Base-by-base conservation (phyloP, 2,888 invertebrate species). In the Leptogaster cylindrica region DNA sequence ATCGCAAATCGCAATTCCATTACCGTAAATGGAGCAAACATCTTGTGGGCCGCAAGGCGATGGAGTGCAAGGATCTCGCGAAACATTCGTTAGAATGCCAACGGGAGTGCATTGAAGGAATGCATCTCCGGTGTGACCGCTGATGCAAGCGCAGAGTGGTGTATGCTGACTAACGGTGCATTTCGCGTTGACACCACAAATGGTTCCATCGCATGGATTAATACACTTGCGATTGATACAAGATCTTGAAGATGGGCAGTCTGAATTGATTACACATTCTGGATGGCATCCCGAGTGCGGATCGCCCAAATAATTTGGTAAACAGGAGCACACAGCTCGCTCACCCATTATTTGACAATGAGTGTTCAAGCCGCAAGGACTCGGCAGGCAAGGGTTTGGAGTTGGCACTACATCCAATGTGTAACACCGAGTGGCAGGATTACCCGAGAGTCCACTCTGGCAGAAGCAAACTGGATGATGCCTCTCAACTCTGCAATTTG, bases 391-490 rank as follows among this genome's bases (percentile, higher is more conserved):
- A 4, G 92, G 91, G 75, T 86, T 87, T 72, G 82, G 82, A 51
- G 86, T 85, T 70, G 83, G 84, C 52, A 84, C 79, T 69, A 80
- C 76, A 61, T 84, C 84, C 39, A 83, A 80, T 46, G 85, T 83
- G 73, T 86, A 87, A 77, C 93, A 93, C 73, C 88, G 86, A 58
- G 88, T 83, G 36, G 89, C 83, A 18, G 93, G 93, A 82, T 93
- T 92, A 50, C 93, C 93, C 44, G 87, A 86, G 48, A 89, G 83
- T 18, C 89, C 90, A 61, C 84, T 81, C 74, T 87, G 84, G 76
- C 93, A 93, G 6, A 86, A 85, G 78, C 93, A 93, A 4, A 91
- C 85, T 27, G 92, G 92, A 76, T 89, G 89, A 78, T 93, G 93
- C 76, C 87, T 84, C 77, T 91, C 89, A 1, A 90, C 89, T 67